These are phyloP conservation scores for Formica exsecta DNA, from an alignment of 1,140 invertebrate genomes.

Conservation along the genomic window DNA sequence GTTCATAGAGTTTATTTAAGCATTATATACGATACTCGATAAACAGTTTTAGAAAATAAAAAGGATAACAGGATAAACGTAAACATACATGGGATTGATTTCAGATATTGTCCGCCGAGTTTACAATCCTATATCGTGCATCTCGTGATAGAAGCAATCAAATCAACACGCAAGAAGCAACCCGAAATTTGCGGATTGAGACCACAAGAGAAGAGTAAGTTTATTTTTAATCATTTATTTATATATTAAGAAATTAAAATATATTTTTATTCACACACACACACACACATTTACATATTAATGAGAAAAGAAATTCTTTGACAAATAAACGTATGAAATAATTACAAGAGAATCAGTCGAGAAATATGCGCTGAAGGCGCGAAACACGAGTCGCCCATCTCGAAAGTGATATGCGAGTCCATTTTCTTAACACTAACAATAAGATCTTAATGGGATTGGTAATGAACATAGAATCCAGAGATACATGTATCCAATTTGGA, in stretches of 20 bases:
- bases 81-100: conserved; percentile 77
- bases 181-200: conserved; percentile 89
- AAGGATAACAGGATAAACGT: background rate
- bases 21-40: background rate
- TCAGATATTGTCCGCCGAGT: conserved; percentile 90
- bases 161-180: conserved; percentile 88
- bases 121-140: conserved; percentile 89
- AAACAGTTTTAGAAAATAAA: conserved; percentile 5
- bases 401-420: background rate
- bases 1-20: background rate
- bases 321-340: no score
- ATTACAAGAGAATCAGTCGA: no score
- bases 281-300: no score
- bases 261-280: no score
- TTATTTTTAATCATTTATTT: background rate
- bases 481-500: background rate
- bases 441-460: background rate
- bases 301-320: no score
- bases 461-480: no score
- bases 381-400: background rate
- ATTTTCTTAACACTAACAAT: conserved; percentile 2
- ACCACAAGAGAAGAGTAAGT: conserved; percentile 87
- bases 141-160: conserved; percentile 89
- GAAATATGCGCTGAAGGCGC: background rate
- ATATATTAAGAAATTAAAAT: background rate